Percentiles rank a stretch among this genome's conserved stretches.
These are phyloP conservation scores for Formicarius rufipectus DNA, from an alignment of 2,113 vertebrate species.

Conservation along the genomic window DNA sequence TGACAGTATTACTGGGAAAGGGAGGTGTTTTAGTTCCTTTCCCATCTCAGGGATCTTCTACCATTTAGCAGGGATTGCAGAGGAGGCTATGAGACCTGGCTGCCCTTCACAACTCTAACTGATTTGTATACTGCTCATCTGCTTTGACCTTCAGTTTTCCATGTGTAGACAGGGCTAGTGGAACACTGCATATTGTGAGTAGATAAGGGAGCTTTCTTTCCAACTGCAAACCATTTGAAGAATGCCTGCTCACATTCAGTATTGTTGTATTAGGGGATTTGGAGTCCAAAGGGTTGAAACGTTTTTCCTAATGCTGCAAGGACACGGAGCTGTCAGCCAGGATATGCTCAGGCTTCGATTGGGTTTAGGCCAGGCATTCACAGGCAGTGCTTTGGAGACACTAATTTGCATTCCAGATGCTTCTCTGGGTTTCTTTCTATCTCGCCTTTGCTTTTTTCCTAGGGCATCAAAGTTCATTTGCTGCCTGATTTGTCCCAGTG, in stretches of 20 bases:
- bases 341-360: not conserved
- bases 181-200: not conserved
- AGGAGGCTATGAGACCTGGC: not conserved
- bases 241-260: not conserved
- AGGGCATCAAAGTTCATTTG: constrained; percentile 39
- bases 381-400: not conserved
- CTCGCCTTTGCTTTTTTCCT: not conserved
- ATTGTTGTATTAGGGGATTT: not conserved
- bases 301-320: constrained; percentile 3
- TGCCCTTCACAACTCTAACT: not conserved
- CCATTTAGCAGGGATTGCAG: not conserved
- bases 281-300: not conserved
- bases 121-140: not conserved
- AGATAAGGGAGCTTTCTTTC: not conserved
- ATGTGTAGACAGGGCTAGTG: not conserved
- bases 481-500: constrained; percentile 24
- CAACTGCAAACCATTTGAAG: not conserved
- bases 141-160: constrained; percentile 7
- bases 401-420: constrained; percentile 34
- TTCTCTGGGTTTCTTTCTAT: not conserved
- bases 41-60: not conserved
- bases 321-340: not conserved
- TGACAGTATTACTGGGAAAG: not conserved
- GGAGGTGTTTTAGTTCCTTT: not conserved
- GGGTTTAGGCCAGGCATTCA: constrained; percentile 21